phyloP scores from a whole-genome alignment of 2,113 vertebrate genomes.

The Ochotona curzoniae region DNA sequence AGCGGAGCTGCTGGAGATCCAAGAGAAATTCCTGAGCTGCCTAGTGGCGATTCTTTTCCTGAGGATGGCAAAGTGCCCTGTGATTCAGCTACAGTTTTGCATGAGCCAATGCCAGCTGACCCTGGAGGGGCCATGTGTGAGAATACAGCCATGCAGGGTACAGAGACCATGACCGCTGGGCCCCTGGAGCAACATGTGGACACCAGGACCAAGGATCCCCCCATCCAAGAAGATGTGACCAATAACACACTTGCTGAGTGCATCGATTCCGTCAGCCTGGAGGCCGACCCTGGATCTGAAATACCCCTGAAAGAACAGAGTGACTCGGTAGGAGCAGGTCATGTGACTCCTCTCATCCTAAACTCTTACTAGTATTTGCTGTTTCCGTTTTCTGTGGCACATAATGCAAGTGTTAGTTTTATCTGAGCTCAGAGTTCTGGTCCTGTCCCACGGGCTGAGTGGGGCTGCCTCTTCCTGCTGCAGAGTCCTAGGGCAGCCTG shows the following conservation, averaged over 20 bases:
- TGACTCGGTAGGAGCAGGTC: constrained; percentile 78
- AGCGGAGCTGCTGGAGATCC: constrained; percentile 68
- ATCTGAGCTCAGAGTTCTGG: neutral
- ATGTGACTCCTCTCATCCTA: neutral
- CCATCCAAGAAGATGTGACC: constrained; percentile 50
- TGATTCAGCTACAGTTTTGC: neutral
- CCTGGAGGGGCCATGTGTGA: constrained; percentile 23
- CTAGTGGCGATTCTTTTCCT: constrained; percentile 52
- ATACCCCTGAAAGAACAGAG: constrained; percentile 77
- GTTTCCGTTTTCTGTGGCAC: neutral
- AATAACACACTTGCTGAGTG: constrained; percentile 76
- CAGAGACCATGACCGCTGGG: neutral
- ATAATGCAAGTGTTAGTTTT: neutral
- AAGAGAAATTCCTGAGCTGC: constrained; percentile 61
- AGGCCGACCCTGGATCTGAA: constrained; percentile 82
- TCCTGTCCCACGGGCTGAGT: neutral
- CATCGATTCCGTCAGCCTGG: constrained; percentile 86
- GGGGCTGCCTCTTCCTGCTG: neutral
- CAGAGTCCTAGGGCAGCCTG: neutral
- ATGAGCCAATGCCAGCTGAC: constrained; percentile 43
- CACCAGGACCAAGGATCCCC: neutral
- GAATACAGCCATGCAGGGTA: constrained; percentile 14
- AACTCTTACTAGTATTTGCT: neutral
- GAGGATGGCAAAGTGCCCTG: neutral
- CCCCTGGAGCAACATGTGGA: constrained; percentile 46